Evolutionary conservation across 2,888 invertebrate genomes (phyloP).

Genomic region (Callyntrura guangdongensis): DNA sequence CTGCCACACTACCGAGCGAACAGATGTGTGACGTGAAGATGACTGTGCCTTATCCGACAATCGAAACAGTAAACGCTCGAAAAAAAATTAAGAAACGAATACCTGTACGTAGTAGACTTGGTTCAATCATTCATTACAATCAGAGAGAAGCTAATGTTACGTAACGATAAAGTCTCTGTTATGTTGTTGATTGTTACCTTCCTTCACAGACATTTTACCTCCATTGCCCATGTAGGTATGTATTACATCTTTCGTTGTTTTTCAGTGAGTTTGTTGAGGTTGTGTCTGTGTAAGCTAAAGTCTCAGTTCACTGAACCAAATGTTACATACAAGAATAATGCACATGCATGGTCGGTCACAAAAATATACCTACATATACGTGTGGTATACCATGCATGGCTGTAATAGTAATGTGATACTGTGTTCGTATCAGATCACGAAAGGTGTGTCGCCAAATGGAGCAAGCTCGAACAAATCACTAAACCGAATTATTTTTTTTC

Average conservation of each 20-base stretch:
- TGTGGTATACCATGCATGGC: background rate
- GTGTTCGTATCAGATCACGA: constrained; percentile 34
- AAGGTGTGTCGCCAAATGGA: constrained; percentile 76
- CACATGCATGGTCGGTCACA: constrained; percentile 51
- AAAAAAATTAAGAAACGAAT: constrained; percentile 44
- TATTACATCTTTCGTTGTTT: constrained; percentile 18
- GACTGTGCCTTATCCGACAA: constrained; percentile 65
- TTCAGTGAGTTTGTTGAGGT: background rate
- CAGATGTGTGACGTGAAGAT: constrained; percentile 70
- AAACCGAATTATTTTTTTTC: constrained; percentile 30
- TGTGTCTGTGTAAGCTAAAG: constrained; percentile 34
- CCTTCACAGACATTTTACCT: background rate
- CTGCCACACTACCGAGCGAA: no score
- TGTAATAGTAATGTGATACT: constrained; percentile 26
- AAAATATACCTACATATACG: no score
- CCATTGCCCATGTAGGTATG: no score
- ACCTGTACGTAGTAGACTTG: constrained; percentile 11
- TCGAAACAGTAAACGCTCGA: constrained; percentile 54
- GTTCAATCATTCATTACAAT: constrained; percentile 65
- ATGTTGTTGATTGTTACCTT: background rate
- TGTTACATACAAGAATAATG: constrained; percentile 31
- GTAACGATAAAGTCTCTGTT: constrained; percentile 37
- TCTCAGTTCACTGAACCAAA: constrained; percentile 75
- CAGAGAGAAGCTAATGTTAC: constrained; percentile 5
- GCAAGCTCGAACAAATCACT: constrained; percentile 57